Percentiles rank a stretch among this genome's conserved stretches.
Evolutionary conservation across 2,113 vertebrate genomes (phyloP).

Genomic region (Arothron firmamentum): DNA sequence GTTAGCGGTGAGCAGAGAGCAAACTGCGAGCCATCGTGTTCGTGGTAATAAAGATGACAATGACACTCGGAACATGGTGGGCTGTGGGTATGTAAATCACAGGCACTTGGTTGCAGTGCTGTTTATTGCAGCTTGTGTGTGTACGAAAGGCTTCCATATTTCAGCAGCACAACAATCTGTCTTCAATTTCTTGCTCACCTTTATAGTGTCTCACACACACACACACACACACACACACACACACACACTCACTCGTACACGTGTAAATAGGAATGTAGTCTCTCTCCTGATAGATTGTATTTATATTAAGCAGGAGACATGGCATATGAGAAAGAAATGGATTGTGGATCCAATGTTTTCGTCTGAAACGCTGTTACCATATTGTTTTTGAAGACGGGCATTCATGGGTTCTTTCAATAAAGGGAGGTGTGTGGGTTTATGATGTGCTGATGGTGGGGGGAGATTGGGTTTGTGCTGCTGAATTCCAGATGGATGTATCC

Average conservation of each 20-base stretch:
- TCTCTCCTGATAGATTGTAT: conserved; percentile 60
- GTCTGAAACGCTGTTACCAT: conserved; percentile 70
- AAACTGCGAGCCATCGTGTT: conserved; percentile 58
- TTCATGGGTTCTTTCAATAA: conserved; percentile 76
- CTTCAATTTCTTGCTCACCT: conserved; percentile 32
- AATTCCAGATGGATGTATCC: conserved; percentile 74
- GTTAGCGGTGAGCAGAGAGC: conserved; percentile 56
- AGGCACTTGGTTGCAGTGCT: conserved; percentile 47
- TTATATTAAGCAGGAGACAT: conserved; percentile 64
- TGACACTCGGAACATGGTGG: conserved; percentile 49
- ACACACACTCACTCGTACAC: conserved; percentile 8
- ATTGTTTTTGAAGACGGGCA: conserved; percentile 70
- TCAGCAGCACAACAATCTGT: conserved; percentile 40
- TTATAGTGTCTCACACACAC: conserved; percentile 9
- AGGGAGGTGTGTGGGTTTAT: conserved; percentile 73
- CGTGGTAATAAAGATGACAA: conserved; percentile 62
- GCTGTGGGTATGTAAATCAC: conserved; percentile 59
- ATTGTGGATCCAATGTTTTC: conserved; percentile 68
- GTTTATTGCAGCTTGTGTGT: conserved; percentile 53
- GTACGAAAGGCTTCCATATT: conserved; percentile 36
- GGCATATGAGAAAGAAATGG: conserved; percentile 63
- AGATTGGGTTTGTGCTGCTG: conserved; percentile 75
- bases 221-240: no score
- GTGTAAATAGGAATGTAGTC: conserved; percentile 60
- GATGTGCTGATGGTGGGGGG: conserved; percentile 76